Evolutionary conservation across 2,797 vertebrate species (phyloP), one percentile per base, ranked within the genome.

Genomic region (Coregonus sp.): DNA sequence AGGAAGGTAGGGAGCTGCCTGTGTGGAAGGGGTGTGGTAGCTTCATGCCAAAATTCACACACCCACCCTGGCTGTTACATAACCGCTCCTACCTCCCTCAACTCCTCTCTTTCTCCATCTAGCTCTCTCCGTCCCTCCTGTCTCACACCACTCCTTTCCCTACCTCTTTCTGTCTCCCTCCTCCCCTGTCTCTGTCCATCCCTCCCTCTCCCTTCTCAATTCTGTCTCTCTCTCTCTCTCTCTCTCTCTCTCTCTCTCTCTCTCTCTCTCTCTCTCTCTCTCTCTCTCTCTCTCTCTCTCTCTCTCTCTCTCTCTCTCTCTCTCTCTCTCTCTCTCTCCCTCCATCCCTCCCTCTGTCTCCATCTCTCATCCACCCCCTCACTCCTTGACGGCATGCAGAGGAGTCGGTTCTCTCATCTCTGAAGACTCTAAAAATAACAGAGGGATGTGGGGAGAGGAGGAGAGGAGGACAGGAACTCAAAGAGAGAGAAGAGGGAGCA

Each of bases 341-440:
- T 70, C n/a, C 2, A 4, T 29, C 72, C 35, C 51, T 16, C 14
- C 20, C 51, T 20, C 40, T 25, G 9, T 14, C 35, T 35, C 16
- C 50, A 12, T 18, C 52, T 59, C 20, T n/a, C 7, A 31, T 40
- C 18, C 54, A 18, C 67, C 68, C 52, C 61, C 68, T 65, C 91
- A 87, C 86, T 90, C 89, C 90, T 89, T 93, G 87, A 89, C 88
- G 85, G 87, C 76, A 81, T 87, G 88, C 88, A 87, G 88, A 89
- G 86, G 88, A 87, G 85, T 84, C 88, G 89, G 84, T 91, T 92
- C 90, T 91, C 90, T 92, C 88, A 88, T 92, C 88, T 92, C 88
- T 74, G 82, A 90, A 89, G 85, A 84, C 82, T 89, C 92, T 93
- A 94, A 94, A 94, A 92, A 94, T 94, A 94, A 92, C 90, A 75